Evolutionary conservation across 2,797 vertebrate genomes (phyloP), one percentile per base, ranked within the genome.

Genomic region (Sarcoramphus papa): DNA sequence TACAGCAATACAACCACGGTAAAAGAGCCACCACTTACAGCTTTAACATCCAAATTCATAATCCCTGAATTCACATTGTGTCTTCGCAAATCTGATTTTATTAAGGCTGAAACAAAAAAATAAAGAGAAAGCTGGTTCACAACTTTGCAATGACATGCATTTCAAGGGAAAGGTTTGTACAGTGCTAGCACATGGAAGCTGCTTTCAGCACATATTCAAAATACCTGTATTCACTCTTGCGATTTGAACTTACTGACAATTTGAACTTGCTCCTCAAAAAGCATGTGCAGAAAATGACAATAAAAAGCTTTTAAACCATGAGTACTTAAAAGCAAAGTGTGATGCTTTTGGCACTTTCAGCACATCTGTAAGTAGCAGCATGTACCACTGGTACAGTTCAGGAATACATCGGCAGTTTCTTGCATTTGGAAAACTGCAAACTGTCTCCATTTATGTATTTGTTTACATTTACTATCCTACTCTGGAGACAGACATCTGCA

Each of bases 11-110:
- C 10, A 72, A 54, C 35, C 33, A 68, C 18, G 37, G 63, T 51
- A 63, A 62, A 51, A 78, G 62, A 88, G 78, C 92, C 60, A 57
- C 14, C 48, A 98, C 99, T 99, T 97, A 99, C 99, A 43, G 97
- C 96, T 96, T 98, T 98, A 73, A 98, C 57, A 21, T 97, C 96
- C 51, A 96, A 97, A 73, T 93, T 97, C 33, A 94, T 80, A 51
- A 97, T 97, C 72, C 98, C 98, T 67, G 98, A 97, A 97, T 99
- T 99, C 88, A 99, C 96, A 31, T 98, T 99, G 96, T 99, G 98
- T 97, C 99, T 98, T 97, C 98, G 98, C 95, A 99, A 98, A 73
- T 99, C 99, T 18, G 99, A 99, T 96, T 99, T 99, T 97, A 99
- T 99, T 95, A 99, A 98, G 56, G 98, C 99, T 99, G 98, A 74